A percentile compares a stretch with the other conserved stretches of the same genome.
These are phyloP conservation scores for Ophioninae sp. DNA, from an alignment of 2,888 invertebrate genomes.

Conservation along the genomic window DNA sequence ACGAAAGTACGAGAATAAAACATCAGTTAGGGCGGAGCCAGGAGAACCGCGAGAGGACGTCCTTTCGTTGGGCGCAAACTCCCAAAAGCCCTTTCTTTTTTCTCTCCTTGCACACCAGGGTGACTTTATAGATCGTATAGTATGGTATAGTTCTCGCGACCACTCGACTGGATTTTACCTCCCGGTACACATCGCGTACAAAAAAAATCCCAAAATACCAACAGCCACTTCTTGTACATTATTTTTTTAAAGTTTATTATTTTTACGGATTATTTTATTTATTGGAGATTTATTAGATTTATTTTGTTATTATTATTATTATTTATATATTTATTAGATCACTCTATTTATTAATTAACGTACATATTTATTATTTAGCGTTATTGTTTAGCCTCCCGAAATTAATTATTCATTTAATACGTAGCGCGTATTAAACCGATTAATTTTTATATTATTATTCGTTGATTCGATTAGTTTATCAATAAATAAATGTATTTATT, in stretches of 20 bases:
- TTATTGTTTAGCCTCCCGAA: too few relatives aligned
- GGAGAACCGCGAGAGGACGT: conserved; percentile 59
- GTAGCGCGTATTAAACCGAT: too few relatives aligned
- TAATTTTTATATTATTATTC: too few relatives aligned
- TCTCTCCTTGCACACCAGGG: conserved; percentile 24
- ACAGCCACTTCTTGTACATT: conserved; percentile 19
- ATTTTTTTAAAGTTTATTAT: conserved; percentile 20
- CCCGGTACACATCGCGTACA: conserved; percentile 37
- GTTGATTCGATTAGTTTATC: too few relatives aligned
- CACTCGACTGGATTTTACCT: conserved; percentile 69
- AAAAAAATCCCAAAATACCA: conserved; percentile 21
- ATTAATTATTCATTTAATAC: too few relatives aligned
- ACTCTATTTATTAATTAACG: too few relatives aligned
- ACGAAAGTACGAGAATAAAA: conserved; percentile 24
- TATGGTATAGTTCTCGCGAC: conserved; percentile 31
- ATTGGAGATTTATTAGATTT: too few relatives aligned
- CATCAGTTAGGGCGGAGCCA: conserved; percentile 61
- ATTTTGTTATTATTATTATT: too few relatives aligned
- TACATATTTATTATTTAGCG: too few relatives aligned
- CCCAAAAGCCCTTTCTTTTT: conserved; percentile 42
- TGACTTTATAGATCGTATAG: conserved; percentile 29
- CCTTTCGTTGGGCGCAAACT: conserved; percentile 59
- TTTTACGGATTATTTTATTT: too few relatives aligned
- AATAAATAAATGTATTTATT: too few relatives aligned
- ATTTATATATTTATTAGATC: too few relatives aligned